Evolutionary conservation across 2,113 vertebrate species (phyloP).

Genomic region (Rafetus swinhoei): DNA sequence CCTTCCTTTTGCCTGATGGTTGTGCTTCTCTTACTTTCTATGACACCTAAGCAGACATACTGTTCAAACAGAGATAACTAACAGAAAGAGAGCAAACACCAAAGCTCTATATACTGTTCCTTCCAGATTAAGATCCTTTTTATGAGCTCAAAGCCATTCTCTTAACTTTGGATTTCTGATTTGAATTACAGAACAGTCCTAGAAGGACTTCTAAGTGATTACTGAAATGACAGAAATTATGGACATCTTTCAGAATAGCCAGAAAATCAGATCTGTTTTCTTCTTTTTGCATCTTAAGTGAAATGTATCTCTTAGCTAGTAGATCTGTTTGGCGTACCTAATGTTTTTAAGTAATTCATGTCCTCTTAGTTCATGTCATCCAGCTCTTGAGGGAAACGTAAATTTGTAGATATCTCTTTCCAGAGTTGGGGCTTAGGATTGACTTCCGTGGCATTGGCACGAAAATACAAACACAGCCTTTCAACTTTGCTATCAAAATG

Average conservation of each 20-base stretch:
- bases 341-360: neutral
- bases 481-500: neutral
- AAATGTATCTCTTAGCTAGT: neutral
- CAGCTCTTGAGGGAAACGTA: neutral
- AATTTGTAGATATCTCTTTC: rapidly evolving
- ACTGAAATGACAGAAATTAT: rapidly evolving
- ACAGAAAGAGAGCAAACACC: neutral
- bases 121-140: neutral
- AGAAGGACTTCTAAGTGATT: rapidly evolving
- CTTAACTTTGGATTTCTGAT: neutral
- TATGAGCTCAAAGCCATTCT: no score
- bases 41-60: neutral
- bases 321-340: neutral
- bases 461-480: neutral
- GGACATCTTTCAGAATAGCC: neutral
- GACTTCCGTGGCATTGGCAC: neutral
- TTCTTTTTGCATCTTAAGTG: neutral
- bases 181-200: rapidly evolving
- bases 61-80: neutral
- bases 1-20: no score
- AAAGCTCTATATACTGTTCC: neutral
- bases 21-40: neutral
- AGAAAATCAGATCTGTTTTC: neutral
- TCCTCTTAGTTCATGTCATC: rapidly evolving
- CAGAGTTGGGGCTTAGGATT: neutral